Percentiles rank a stretch among this genome's conserved stretches.
These are phyloP conservation scores for Drosophila kohkoa DNA, from an alignment of 1,140 invertebrate genomes.

Conservation along the genomic window DNA sequence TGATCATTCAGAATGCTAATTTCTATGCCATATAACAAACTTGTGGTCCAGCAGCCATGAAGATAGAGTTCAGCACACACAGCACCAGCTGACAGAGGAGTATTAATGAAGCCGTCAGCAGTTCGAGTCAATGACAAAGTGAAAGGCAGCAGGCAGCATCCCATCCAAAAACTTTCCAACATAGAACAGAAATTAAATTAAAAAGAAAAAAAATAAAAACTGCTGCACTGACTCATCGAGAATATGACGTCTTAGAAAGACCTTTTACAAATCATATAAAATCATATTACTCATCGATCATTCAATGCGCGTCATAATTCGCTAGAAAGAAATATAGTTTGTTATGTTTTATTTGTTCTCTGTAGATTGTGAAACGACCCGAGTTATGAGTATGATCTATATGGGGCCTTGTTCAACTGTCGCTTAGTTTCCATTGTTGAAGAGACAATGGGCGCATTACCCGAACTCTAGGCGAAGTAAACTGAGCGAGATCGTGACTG, in stretches of 20 bases:
- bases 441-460: conserved; percentile 74
- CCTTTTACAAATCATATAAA: conserved; percentile 37
- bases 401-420: conserved; percentile 64
- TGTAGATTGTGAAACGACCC: conserved; percentile 4
- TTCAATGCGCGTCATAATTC: conserved; percentile 74
- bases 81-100: conserved; percentile 29
- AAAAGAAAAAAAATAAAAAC: background rate
- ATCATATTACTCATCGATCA: conserved; percentile 77
- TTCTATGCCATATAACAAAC: conserved; percentile 43
- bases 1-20: conserved; percentile 53
- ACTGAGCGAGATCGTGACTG: conserved; percentile 71
- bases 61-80: too few species aligned
- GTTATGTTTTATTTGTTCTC: conserved; percentile 4
- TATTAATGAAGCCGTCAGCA: conserved; percentile 81
- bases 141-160: conserved; percentile 46
- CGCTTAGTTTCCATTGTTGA: conserved; percentile 64
- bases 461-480: conserved; percentile 18
- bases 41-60: conserved; percentile 15
- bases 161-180: conserved; percentile 24
- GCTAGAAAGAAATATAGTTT: conserved; percentile 64
- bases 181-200: background rate
- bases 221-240: conserved; percentile 64
- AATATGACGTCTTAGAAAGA: conserved; percentile 25
- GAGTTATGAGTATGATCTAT: conserved; percentile 19
- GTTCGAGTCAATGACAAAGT: conserved; percentile 59